phyloP scores from a whole-genome alignment of 2,113 vertebrate genomes.

The Oreochromis niloticus region DNA sequence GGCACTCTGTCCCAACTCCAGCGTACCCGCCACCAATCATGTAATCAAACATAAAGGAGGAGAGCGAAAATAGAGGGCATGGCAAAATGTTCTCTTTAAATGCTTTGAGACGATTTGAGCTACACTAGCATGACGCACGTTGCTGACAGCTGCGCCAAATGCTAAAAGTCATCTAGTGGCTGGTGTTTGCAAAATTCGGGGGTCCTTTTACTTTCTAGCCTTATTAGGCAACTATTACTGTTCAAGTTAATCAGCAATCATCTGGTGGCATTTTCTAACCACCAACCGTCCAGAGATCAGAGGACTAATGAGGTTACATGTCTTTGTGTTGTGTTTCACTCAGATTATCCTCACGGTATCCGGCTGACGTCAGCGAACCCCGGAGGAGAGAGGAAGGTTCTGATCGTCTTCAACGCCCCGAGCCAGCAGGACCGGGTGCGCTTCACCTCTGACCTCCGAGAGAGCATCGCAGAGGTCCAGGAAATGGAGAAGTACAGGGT shows the following conservation, averaged over 20 bases:
- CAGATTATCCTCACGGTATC: conserved; percentile 91
- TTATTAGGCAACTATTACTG: not conserved
- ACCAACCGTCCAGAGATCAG: not conserved
- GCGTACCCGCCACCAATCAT: not conserved
- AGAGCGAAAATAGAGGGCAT: not conserved
- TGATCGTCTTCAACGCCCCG: conserved; percentile 88
- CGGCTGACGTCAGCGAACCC: conserved; percentile 84
- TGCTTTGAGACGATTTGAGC: not conserved
- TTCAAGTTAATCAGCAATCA: not conserved
- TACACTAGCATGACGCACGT: not conserved
- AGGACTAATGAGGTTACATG: fast-evolving
- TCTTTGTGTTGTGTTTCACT: not conserved
- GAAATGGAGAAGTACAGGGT: conserved; percentile 95
- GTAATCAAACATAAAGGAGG: not conserved
- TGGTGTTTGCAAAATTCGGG: fast-evolving
- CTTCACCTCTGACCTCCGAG: conserved; percentile 86
- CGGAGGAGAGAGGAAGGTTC: conserved; percentile 84
- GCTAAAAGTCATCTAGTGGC: not conserved
- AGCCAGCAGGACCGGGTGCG: conserved; percentile 87
- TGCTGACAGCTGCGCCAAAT: not conserved
- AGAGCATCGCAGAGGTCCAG: conserved; percentile 89
- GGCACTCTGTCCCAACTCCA: not conserved
- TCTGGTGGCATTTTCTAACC: not conserved
- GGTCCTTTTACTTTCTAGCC: not conserved
- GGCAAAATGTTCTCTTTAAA: not conserved